Percentiles rank a stretch among this genome's conserved stretches.
phyloP scores from a whole-genome alignment of 1,140 invertebrate genomes.

The Saccostrea echinata region DNA sequence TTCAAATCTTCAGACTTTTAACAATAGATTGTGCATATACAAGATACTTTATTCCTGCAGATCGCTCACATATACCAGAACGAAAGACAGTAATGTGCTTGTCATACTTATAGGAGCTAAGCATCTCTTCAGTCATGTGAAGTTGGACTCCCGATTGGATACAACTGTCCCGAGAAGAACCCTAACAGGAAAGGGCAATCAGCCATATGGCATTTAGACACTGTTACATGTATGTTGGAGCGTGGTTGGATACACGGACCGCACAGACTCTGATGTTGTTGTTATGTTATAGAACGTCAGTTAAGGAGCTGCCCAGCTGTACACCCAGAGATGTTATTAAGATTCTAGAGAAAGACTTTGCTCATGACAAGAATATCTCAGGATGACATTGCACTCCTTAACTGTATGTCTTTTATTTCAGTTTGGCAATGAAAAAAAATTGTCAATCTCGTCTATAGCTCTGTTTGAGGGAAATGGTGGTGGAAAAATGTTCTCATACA shows the following conservation, averaged over 20 bases:
- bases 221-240: constrained; percentile 49
- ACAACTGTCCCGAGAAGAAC: constrained; percentile 49
- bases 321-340: constrained; percentile 49
- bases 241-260: constrained; percentile 42
- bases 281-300: background rate
- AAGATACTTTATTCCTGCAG: background rate
- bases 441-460: too few species aligned
- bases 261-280: background rate
- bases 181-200: background rate
- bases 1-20: constrained; percentile 32
- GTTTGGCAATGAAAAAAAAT: too few species aligned
- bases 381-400: constrained; percentile 29
- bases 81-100: background rate
- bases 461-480: too few species aligned
- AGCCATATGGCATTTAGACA: constrained; percentile 49
- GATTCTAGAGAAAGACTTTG: constrained; percentile 52
- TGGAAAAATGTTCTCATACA: too few species aligned
- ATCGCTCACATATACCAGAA: constrained; percentile 28
- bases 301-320: constrained; percentile 47
- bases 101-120: background rate
- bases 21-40: too few species aligned
- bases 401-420: too few species aligned
- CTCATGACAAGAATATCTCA: constrained; percentile 40
- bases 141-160: constrained; percentile 60
- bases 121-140: constrained; percentile 62